A percentile compares a stretch with the other conserved stretches of the same genome.
Conservation (phyloP, 2,797 vertebrate species). For the Basileuterus tristriatus region DNA sequence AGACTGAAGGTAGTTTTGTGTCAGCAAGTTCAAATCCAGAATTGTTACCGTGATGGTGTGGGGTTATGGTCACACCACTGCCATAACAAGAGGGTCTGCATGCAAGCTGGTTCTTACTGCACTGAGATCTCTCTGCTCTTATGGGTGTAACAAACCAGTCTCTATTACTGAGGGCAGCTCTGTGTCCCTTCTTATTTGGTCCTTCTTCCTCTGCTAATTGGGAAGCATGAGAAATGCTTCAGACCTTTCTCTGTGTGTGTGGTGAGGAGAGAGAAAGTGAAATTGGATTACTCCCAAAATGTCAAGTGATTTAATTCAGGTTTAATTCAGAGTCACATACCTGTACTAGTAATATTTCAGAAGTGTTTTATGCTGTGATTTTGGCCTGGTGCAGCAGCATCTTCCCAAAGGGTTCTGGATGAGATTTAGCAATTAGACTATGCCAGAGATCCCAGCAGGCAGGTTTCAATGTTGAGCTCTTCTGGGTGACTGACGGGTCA, state of each 20-base stretch:
- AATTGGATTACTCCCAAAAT: not conserved
- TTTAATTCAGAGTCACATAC: not conserved
- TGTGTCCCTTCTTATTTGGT: not conserved
- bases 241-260: not conserved
- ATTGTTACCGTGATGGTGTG: accelerated
- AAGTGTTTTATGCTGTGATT: not conserved
- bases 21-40: not conserved
- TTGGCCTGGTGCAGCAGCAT: not conserved
- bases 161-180: not conserved
- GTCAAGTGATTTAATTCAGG: not conserved
- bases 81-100: not conserved
- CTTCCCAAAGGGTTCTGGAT: not conserved
- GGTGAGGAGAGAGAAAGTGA: not conserved
- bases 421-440: not conserved
- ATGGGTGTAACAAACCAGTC: accelerated
- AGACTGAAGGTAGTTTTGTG: not conserved
- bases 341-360: not conserved
- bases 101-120: not conserved
- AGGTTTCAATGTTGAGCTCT: not conserved
- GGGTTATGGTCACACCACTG: not conserved
- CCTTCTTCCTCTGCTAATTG: not conserved
- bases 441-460: not conserved
- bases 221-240: not conserved
- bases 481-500: not conserved
- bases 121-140: not conserved